Conservation (phyloP, 2,888 invertebrate genomes). For the Margaritifera margaritifera region DNA sequence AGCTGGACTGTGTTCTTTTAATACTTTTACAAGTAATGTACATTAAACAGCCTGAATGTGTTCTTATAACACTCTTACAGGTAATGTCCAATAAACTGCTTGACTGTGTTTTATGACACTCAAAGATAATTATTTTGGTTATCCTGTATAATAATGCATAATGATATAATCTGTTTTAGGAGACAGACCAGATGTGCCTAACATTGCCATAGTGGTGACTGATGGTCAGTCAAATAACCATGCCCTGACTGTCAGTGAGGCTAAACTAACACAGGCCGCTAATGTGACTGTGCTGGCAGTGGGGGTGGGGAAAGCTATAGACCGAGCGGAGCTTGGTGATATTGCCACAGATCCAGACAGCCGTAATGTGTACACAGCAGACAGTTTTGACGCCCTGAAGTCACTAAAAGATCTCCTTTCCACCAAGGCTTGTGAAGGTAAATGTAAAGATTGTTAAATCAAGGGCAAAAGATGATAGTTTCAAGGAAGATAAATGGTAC, state of each 20-base stretch:
- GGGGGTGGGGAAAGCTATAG: conserved; percentile 53
- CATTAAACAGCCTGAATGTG: too few species aligned
- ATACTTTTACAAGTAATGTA: too few species aligned
- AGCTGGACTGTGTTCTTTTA: too few species aligned
- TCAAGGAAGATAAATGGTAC: not conserved
- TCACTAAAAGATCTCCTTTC: conserved; percentile 50
- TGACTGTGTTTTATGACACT: too few species aligned
- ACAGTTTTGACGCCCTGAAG: conserved; percentile 57
- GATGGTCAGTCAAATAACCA: conserved; percentile 55
- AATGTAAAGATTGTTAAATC: conserved; percentile 1
- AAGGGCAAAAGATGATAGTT: not conserved
- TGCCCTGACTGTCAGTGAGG: conserved; percentile 41
- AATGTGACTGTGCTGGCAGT: conserved; percentile 56
- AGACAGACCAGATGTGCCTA: conserved; percentile 53
- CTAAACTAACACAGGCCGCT: conserved; percentile 41
- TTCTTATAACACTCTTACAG: too few species aligned
- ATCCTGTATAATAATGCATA: not conserved
- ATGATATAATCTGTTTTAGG: conserved; percentile 24
- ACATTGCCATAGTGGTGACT: conserved; percentile 58
- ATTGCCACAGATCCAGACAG: conserved; percentile 62
- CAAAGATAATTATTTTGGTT: too few species aligned
- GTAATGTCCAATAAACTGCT: too few species aligned
- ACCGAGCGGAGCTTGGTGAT: conserved; percentile 43
- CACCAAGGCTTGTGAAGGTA: conserved; percentile 58
- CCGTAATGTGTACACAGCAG: conserved; percentile 61